phyloP scores from a whole-genome alignment of 2,797 vertebrate genomes.

The Melanotaenia parkinsoni region DNA sequence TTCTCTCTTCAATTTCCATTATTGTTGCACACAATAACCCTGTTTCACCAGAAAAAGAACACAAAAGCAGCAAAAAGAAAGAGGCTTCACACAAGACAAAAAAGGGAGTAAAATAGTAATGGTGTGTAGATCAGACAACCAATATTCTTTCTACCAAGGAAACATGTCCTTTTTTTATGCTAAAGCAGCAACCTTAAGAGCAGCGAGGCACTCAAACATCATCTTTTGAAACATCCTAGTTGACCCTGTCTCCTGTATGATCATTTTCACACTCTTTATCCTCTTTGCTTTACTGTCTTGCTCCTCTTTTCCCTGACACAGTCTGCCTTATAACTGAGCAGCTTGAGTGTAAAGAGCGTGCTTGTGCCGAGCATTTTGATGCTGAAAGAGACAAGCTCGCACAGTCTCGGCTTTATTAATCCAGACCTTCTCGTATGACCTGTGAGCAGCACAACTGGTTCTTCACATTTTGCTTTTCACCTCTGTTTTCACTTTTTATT shows the following conservation, averaged over 20 bases:
- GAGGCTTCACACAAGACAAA: slow-evolving; percentile 13
- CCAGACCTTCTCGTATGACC: slow-evolving; percentile 61
- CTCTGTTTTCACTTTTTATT: slow-evolving; percentile 23
- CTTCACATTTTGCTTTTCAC: slow-evolving; percentile 22
- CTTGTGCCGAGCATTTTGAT: slow-evolving; percentile 76
- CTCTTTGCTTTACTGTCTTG: slow-evolving; percentile 32
- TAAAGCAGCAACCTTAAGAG: slow-evolving; percentile 43
- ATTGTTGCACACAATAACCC: neutral
- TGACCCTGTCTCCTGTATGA: slow-evolving; percentile 50
- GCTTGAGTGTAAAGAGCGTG: slow-evolving; percentile 54
- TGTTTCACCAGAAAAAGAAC: neutral
- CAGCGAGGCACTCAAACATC: slow-evolving; percentile 28
- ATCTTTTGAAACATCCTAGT: slow-evolving; percentile 51
- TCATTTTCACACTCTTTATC: slow-evolving; percentile 40
- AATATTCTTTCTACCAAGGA: slow-evolving; percentile 24
- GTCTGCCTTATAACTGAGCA: slow-evolving; percentile 66
- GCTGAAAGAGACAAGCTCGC: slow-evolving; percentile 53
- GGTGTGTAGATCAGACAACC: slow-evolving; percentile 5
- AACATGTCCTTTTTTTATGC: slow-evolving; percentile 1
- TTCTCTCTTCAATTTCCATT: neutral
- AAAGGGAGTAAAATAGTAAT: neutral
- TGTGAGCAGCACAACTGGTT: slow-evolving; percentile 32
- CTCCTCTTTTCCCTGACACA: slow-evolving; percentile 54
- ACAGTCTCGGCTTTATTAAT: slow-evolving; percentile 73
- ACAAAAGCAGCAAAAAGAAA: slow-evolving; percentile 3